These are phyloP conservation scores for Silurus aristotelis DNA, from an alignment of 2,797 vertebrate species.

Conservation along the genomic window DNA sequence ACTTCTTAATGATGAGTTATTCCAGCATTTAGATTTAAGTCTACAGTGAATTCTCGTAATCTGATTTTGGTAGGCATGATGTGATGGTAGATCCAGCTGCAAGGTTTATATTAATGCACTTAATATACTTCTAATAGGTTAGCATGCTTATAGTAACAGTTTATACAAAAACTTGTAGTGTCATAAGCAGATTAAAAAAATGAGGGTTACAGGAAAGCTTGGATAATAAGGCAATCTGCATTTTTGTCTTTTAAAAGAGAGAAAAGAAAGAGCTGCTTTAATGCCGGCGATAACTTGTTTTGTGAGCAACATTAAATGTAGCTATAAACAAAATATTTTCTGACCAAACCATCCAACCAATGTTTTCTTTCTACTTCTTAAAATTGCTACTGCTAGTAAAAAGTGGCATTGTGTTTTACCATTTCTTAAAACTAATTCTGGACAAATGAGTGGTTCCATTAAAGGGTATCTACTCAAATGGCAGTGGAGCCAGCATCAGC, in stretches of 20 bases:
- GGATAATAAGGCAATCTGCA: not conserved
- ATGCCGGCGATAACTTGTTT: not conserved
- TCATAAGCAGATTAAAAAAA: not conserved
- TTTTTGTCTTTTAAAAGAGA: not conserved
- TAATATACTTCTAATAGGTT: not conserved
- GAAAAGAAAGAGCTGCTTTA: not conserved
- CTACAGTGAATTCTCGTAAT: not conserved
- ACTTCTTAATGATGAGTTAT: not conserved
- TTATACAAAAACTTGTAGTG: not conserved
- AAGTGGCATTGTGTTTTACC: not conserved
- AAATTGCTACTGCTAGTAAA: not conserved
- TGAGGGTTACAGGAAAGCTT: not conserved
- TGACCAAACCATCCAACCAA: too few species aligned
- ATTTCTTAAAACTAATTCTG: constrained; percentile 6
- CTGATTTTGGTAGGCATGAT: not conserved
- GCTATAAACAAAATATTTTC: not conserved
- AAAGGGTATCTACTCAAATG: not conserved
- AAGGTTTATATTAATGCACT: not conserved
- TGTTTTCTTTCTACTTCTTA: too few species aligned
- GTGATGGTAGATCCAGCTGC: not conserved
- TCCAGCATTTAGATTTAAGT: not conserved
- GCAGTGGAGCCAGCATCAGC: not conserved
- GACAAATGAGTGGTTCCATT: not conserved
- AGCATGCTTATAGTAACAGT: not conserved
- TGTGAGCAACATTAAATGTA: not conserved